These are phyloP conservation scores for Rotaria macrura DNA, from an alignment of 2,888 invertebrate genomes.

Conservation along the genomic window DNA sequence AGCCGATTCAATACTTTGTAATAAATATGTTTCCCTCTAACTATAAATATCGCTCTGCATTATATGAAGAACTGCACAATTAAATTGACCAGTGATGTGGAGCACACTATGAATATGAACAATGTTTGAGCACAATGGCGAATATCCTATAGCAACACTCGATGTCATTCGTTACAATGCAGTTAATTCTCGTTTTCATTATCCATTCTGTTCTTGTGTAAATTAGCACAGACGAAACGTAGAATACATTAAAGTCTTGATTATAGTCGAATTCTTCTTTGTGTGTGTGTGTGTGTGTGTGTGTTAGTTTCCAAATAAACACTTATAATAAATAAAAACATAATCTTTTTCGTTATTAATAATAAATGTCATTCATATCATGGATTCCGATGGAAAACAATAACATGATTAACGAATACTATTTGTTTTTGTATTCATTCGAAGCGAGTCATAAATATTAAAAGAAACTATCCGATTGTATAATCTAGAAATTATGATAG, in stretches of 20 bases:
- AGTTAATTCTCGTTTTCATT: background rate
- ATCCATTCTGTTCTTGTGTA: background rate
- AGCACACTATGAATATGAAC: slow-evolving; percentile 96
- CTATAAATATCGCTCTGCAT: slow-evolving; percentile 40
- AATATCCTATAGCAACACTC: slow-evolving; percentile 81
- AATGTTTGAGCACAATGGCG: slow-evolving; percentile 84
- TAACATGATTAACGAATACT: no score
- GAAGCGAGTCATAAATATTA: no score
- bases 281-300: no score
- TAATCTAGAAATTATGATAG: no score
- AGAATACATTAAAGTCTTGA: slow-evolving; percentile 4
- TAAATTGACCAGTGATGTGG: slow-evolving; percentile 79
- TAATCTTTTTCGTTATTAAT: no score
- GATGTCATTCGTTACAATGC: rapidly evolving
- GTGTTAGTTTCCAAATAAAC: no score
- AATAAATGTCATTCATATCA: no score
- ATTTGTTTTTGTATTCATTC: no score
- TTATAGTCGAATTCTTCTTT: background rate
- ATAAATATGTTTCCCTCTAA: background rate
- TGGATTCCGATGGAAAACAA: background rate
- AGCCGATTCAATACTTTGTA: slow-evolving; percentile 69
- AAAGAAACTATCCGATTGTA: no score
- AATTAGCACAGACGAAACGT: slow-evolving; percentile 30
- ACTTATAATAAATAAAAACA: no score
- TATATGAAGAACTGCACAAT: slow-evolving; percentile 78